phyloP scores from a whole-genome alignment of 1,140 invertebrate genomes.

The Cotesia vestalis region DNA sequence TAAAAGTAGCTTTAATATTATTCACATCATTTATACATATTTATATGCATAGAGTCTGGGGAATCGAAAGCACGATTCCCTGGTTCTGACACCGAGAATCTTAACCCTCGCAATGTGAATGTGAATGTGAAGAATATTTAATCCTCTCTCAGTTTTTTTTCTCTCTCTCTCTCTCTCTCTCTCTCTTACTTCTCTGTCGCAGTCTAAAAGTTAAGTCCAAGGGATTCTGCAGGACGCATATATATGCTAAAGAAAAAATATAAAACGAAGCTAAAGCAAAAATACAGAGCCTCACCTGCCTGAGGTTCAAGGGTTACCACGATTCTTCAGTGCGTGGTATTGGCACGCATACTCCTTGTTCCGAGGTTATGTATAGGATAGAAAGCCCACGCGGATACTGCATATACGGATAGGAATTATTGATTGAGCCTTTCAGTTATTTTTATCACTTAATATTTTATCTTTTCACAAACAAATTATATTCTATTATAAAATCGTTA shows the following conservation, averaged over 20 bases:
- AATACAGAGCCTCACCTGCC: conserved; percentile 24
- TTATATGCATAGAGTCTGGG: not conserved
- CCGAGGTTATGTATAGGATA: too few relatives aligned
- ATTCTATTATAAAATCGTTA: not conserved
- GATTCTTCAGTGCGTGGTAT: conserved; percentile 17
- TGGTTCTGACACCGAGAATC: not conserved
- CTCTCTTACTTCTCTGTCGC: not conserved
- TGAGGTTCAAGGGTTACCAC: conserved; percentile 25
- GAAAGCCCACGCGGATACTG: conserved; percentile 14
- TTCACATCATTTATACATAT: not conserved
- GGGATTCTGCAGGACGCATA: too few relatives aligned
- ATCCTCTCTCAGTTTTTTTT: conserved; percentile 14
- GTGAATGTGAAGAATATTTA: too few relatives aligned
- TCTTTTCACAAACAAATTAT: not conserved
- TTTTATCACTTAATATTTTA: not conserved
- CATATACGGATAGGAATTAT: conserved; percentile 16
- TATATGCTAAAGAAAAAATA: not conserved
- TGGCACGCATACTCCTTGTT: not conserved
- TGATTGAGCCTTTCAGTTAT: conserved; percentile 14
- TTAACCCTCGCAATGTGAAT: not conserved
- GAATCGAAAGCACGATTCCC: conserved; percentile 8
- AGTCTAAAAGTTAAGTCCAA: too few relatives aligned
- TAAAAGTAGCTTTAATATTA: not conserved
- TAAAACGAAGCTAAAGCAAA: not conserved
- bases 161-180: conserved; percentile 17